A percentile compares a stretch with the other conserved stretches of the same genome.
Conservation (phyloP, 2,797 vertebrate genomes). For the Harpagifer antarcticus region DNA sequence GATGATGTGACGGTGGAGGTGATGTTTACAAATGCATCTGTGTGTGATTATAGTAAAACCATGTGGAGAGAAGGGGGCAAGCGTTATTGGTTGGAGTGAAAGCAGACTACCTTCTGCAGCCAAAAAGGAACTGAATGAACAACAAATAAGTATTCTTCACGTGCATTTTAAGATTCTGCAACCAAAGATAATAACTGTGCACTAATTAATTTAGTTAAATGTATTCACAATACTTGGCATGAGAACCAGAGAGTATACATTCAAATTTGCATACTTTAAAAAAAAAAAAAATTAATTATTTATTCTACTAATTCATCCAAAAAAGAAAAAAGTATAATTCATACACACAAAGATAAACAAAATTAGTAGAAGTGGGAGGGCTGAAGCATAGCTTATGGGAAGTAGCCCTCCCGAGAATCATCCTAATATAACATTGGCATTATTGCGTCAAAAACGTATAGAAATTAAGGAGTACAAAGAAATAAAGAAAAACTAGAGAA, state of each 20-base stretch:
- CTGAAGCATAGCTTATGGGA: too few relatives aligned
- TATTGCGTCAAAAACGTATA: too few relatives aligned
- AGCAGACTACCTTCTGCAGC: background rate
- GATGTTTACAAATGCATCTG: background rate
- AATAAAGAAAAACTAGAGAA: too few relatives aligned
- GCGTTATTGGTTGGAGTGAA: background rate
- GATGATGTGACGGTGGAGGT: background rate
- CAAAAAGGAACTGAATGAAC: background rate
- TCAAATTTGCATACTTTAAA: background rate
- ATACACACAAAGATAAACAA: too few relatives aligned
- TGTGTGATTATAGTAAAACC: background rate
- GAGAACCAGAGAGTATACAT: background rate
- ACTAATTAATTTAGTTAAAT: background rate
- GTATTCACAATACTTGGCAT: background rate
- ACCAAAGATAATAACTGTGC: background rate
- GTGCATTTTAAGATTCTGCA: background rate
- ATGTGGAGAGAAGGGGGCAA: background rate
- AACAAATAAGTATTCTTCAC: background rate
- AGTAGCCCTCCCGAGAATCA: too few relatives aligned
- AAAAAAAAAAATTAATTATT: too few relatives aligned
- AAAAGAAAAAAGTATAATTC: too few relatives aligned
- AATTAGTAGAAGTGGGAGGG: too few relatives aligned
- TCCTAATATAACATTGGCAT: too few relatives aligned
- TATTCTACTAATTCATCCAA: too few relatives aligned
- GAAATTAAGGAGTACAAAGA: too few relatives aligned